Evolutionary conservation across 2,113 vertebrate genomes (phyloP).

Genomic region (Mormoops blainvillei): DNA sequence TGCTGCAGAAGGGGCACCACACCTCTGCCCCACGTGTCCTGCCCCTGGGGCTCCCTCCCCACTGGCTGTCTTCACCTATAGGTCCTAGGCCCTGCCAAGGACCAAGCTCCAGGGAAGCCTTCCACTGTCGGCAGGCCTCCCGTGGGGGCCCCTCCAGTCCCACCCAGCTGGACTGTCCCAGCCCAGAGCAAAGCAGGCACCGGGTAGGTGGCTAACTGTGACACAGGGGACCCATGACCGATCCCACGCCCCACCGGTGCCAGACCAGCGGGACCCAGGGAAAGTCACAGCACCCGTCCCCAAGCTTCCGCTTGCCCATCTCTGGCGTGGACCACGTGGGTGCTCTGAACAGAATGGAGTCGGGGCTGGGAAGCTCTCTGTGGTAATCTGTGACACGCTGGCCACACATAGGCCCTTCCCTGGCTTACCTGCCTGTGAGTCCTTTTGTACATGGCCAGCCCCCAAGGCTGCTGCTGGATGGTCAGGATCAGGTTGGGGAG

Average conservation of each 20-base stretch:
- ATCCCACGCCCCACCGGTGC: not conserved
- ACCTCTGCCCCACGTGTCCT: not conserved
- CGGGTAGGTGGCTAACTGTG: not conserved
- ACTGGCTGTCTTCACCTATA: not conserved
- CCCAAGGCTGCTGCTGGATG: not conserved
- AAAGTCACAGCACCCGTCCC: not conserved
- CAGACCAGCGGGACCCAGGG: not conserved
- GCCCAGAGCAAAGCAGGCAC: not conserved
- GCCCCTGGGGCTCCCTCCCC: not conserved
- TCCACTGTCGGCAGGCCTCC: not conserved
- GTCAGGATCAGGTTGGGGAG: not conserved
- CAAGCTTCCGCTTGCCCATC: not conserved
- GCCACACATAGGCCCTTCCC: not conserved
- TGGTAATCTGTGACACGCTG: not conserved
- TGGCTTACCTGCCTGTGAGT: not conserved
- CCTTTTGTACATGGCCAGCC: not conserved
- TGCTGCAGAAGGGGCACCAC: not conserved
- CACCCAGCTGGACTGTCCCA: accelerated
- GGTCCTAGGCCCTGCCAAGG: not conserved
- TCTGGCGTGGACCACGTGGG: not conserved
- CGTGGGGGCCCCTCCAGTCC: not conserved
- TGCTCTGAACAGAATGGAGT: not conserved
- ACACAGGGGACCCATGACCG: not conserved
- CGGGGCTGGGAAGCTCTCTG: not conserved
- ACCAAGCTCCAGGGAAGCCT: not conserved